phyloP scores from a whole-genome alignment of 2,888 invertebrate species.

The Conops quadrifasciatus region DNA sequence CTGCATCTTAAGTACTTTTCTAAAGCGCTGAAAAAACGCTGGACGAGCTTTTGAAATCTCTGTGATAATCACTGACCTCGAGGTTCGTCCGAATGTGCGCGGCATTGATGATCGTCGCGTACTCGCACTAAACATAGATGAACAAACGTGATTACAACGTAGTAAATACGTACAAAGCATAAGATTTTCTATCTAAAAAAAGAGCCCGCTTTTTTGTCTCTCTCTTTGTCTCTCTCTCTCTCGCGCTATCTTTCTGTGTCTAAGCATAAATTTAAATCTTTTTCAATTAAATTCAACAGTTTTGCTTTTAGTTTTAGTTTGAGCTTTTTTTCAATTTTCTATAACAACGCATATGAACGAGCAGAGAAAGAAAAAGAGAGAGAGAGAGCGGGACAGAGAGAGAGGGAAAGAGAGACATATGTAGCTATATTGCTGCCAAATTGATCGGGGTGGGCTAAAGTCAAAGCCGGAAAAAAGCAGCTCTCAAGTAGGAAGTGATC shows the following conservation, averaged over 20 bases:
- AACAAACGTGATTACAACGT: background rate
- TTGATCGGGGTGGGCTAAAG: background rate
- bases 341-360: background rate
- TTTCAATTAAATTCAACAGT: background rate
- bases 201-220: background rate
- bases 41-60: background rate
- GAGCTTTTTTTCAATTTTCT: background rate
- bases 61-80: slow-evolving; percentile 11
- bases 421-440: too few species aligned
- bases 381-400: too few species aligned
- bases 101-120: background rate
- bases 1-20: too few species aligned
- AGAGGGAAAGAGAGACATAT: too few species aligned
- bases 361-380: too few species aligned
- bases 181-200: slow-evolving; percentile 5
- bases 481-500: slow-evolving; percentile 60
- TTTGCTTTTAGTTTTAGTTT: background rate
- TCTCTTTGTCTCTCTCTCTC: too few species aligned
- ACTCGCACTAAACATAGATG: background rate
- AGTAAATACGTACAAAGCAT: background rate
- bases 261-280: slow-evolving; percentile 2
- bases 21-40: too few species aligned
- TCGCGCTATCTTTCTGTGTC: background rate
- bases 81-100: background rate
- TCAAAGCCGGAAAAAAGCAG: background rate